These are phyloP conservation scores for Megaptera novaeangliae DNA, from an alignment of 2,113 vertebrate species.

Conservation along the genomic window DNA sequence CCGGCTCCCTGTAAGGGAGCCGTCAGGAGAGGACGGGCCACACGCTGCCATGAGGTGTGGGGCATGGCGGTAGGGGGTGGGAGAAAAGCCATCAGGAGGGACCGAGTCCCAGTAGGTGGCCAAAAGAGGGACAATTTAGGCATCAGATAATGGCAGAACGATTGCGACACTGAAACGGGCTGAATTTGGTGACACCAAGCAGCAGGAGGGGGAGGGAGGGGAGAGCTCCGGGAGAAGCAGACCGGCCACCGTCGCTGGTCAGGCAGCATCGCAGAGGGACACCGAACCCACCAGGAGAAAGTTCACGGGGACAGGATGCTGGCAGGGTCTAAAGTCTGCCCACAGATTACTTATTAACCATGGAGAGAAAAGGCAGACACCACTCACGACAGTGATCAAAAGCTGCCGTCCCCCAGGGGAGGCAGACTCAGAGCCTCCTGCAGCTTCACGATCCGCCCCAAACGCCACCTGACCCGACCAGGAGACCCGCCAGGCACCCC, in stretches of 20 bases:
- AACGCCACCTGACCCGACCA: accelerated
- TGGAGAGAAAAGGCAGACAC: neutral
- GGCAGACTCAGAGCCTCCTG: neutral
- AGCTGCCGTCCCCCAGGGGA: neutral
- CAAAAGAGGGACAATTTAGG: accelerated
- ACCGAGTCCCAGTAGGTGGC: accelerated
- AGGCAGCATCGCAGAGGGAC: neutral
- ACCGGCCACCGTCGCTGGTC: accelerated
- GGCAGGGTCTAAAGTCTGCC: slow-evolving; percentile 29
- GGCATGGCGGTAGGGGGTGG: accelerated
- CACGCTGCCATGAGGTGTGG: accelerated
- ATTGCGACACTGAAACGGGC: accelerated
- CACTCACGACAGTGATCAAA: neutral
- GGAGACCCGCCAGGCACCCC: neutral
- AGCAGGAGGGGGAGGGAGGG: neutral
- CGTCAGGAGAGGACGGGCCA: accelerated
- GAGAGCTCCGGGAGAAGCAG: too few relatives aligned
- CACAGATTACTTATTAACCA: neutral
- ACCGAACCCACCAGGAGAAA: neutral
- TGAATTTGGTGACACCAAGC: accelerated
- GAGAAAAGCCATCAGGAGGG: neutral
- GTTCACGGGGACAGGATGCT: neutral
- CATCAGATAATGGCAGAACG: neutral
- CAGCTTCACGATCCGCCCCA: neutral
- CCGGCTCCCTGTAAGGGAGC: neutral